A percentile compares a stretch with the other conserved stretches of the same genome.
These are phyloP conservation scores for Meganola albula DNA, from an alignment of 2,888 invertebrate genomes.

Conservation along the genomic window DNA sequence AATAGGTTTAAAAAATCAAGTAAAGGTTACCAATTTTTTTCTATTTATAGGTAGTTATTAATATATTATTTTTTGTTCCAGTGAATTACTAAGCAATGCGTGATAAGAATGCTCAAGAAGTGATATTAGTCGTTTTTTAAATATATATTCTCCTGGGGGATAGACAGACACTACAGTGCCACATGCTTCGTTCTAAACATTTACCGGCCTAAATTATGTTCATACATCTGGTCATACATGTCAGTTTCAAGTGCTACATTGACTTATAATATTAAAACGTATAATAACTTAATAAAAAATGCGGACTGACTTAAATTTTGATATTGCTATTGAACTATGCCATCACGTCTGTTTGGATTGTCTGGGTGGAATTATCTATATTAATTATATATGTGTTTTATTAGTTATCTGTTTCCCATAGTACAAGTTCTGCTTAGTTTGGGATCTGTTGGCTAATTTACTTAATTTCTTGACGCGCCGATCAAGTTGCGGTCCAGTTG, in stretches of 20 bases:
- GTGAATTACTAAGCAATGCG: constrained; percentile 70
- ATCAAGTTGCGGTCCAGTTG: too few relatives aligned
- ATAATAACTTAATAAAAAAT: background rate
- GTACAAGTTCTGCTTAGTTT: too few relatives aligned
- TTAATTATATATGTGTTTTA: too few relatives aligned
- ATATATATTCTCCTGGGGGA: too few relatives aligned
- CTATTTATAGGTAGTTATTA: background rate
- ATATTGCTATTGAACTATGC: too few relatives aligned
- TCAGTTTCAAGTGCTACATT: background rate
- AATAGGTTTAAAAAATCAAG: background rate
- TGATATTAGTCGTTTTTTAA: constrained; percentile 56
- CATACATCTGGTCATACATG: background rate
- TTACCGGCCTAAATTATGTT: background rate
- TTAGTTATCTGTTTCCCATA: too few relatives aligned
- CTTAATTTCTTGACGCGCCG: too few relatives aligned
- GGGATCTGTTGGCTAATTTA: too few relatives aligned
- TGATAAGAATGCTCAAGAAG: constrained; percentile 47
- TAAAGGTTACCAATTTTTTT: background rate
- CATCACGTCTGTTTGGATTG: too few relatives aligned
- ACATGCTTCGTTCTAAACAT: too few relatives aligned
- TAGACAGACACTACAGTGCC: background rate
- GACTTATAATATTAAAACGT: background rate
- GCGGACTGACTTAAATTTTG: too few relatives aligned
- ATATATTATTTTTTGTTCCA: constrained; percentile 35
- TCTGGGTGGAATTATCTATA: too few relatives aligned